phyloP scores from a whole-genome alignment of 2,113 vertebrate species.

The Centropus bengalensis region DNA sequence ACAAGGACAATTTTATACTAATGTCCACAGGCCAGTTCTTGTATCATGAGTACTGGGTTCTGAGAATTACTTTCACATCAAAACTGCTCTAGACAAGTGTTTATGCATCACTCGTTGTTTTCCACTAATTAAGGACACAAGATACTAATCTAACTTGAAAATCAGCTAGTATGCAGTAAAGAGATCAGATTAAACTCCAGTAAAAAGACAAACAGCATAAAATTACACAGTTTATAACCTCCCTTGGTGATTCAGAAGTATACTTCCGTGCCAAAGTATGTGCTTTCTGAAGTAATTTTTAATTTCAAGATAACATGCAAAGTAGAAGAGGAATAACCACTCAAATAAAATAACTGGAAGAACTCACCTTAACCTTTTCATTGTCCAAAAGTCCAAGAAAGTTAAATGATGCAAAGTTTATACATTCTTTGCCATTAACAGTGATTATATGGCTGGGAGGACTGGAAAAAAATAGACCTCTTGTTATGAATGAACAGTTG shows the following conservation, averaged over 20 bases:
- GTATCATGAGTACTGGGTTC: background rate
- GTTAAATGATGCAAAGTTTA: constrained; percentile 97
- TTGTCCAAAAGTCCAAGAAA: constrained; percentile 94
- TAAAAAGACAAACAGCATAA: background rate
- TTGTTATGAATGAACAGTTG: background rate
- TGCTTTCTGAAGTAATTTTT: background rate
- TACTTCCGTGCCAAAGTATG: background rate
- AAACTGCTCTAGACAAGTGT: background rate
- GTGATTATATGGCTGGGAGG: constrained; percentile 90
- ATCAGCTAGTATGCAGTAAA: background rate
- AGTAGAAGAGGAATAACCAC: background rate
- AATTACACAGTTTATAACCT: background rate
- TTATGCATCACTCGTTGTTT: background rate
- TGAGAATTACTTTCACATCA: background rate
- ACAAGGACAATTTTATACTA: background rate
- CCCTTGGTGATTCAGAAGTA: background rate
- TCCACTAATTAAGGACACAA: background rate
- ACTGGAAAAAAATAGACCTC: constrained; percentile 72
- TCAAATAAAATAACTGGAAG: background rate
- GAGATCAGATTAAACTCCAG: background rate
- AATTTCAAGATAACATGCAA: background rate
- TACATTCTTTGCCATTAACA: constrained; percentile 92
- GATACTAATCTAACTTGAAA: background rate
- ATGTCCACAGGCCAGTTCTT: background rate
- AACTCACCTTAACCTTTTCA: constrained; percentile 90